Evolutionary conservation across 1,140 invertebrate species (phyloP), one percentile per base, ranked within the genome.

Genomic region (Drosophila athabasca): DNA sequence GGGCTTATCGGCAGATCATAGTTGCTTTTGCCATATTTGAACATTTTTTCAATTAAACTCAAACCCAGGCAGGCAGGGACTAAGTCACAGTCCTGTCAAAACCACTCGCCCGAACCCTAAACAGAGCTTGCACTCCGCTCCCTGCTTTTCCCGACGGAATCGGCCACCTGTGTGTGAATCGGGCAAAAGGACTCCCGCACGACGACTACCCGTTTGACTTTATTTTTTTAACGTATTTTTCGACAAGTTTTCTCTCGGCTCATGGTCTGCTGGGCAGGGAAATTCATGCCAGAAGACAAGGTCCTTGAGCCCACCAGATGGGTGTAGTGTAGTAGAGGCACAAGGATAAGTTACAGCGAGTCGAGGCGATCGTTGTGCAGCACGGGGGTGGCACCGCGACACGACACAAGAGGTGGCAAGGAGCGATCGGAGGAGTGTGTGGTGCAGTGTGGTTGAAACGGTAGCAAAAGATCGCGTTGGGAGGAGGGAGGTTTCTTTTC

Each of bases 151-250:
- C 62, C n/a, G 53, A 35, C 24, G 24, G 4, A 5, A 49, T 15
- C 15, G 41, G 26, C 51, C 79, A 84, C 79, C 76, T 75, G 75
- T 84, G 24, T 19, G 17, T 19, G 68, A 17, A 35, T 35, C 31
- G 9, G 9, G 31, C 31, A 0, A 3, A 11, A 41, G 39, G 60
- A 58, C 44, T 46, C 57, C 22, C 17, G 17, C 0, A 35, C 11
- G 2, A 2, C 29, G 29, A 31, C 31, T 35, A 58, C 53, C 50
- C 19, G 22, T 15, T 26, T 31, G 15, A 46, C 24, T 41, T 62
- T 48, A 62, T 52, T 65, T 74, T 69, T 80, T 62, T 80, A 84
- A 85, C 80, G 80, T 84, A 79, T 72, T 84, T 83, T 51, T 50
- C 29, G 26, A 46, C 76, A 70, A 82, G 62, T 83, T 83, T 85